phyloP scores from a whole-genome alignment of 2,113 vertebrate genomes.

The Nerophis ophidion region DNA sequence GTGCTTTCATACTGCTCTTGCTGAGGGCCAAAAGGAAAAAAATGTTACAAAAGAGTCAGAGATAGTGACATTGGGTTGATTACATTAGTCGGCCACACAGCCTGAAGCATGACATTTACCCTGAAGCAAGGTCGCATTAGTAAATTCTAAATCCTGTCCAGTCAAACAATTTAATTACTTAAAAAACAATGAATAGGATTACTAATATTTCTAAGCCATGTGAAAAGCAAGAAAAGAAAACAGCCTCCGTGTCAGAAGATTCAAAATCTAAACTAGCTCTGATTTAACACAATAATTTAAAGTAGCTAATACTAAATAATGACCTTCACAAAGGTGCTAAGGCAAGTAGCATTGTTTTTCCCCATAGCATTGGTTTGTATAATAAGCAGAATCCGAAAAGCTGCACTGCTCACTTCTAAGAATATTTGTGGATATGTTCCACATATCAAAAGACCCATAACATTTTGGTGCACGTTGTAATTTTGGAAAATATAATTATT shows the following conservation, averaged over 20 bases:
- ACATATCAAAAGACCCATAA: too few relatives aligned
- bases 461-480: too few relatives aligned
- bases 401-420: too few relatives aligned
- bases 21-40: constrained; percentile 50
- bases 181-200: neutral
- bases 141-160: neutral
- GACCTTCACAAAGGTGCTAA: too few relatives aligned
- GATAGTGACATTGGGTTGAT: neutral
- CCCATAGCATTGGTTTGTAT: too few relatives aligned
- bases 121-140: neutral
- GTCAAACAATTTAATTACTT: neutral
- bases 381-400: too few relatives aligned
- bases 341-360: too few relatives aligned
- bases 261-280: neutral
- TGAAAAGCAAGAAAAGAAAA: neutral
- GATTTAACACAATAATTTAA: neutral
- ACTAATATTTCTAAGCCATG: neutral
- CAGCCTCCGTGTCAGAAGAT: neutral
- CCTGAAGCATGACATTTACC: neutral
- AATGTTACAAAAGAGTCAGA: neutral
- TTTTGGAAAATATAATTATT: too few relatives aligned
- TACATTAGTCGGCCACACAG: neutral
- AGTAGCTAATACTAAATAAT: neutral
- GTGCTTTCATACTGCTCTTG: constrained; percentile 93
- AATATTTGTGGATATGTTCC: too few relatives aligned